Base-by-base conservation (phyloP, 2,888 invertebrate genomes). In the Miltochrista miniata region DNA sequence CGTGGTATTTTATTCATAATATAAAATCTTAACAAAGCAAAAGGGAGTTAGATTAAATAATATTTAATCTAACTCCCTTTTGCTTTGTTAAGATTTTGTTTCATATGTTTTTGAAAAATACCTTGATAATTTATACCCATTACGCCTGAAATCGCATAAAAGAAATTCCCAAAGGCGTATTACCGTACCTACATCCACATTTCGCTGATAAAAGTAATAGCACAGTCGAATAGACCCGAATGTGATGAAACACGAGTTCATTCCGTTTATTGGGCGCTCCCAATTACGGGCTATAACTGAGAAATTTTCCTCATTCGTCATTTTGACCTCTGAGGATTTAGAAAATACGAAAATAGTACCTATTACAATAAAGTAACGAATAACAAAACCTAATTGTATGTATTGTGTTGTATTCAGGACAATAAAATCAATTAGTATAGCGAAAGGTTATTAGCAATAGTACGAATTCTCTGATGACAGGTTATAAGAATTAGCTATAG, bases 331-430 rank as follows among this genome's bases (percentile, higher is more conserved):
- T 37, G 18, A 31, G 30, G 41, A 12, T 36, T 43, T 39, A 13
- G 29, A 39, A 49, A 45, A 45, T n/a, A n/a, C n/a, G n/a, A n/a
- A n/a, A n/a, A n/a, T 44, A 49, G 30, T 2, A 24, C 35, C 39
- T 45, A 45, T 49, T 49, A 45, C 49, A 11, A 10, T 15, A 45
- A 44, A 41, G 24, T 38, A 35, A 15, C 30, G 42, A 53, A 53
- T 49, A 34, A 40, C 42, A 50, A 59, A 56, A 59, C 39, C 51
- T 50, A 63, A 56, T 66, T 51, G 56, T 54, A 49, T 51, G 49
- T 37, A 56, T 52, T 51, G 13, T 9, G 10, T 52, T 51, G 33
- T 38, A 51, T 59, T 51, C 51, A 51, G 43, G 51, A 46, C 58
- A 30, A 47, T 24, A 52, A 45, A 49, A n/a, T n/a, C n/a, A n/a